Evolutionary conservation across 1,140 invertebrate species (phyloP), one percentile per base, ranked within the genome.

Genomic region (Brachionus plicatilis): DNA sequence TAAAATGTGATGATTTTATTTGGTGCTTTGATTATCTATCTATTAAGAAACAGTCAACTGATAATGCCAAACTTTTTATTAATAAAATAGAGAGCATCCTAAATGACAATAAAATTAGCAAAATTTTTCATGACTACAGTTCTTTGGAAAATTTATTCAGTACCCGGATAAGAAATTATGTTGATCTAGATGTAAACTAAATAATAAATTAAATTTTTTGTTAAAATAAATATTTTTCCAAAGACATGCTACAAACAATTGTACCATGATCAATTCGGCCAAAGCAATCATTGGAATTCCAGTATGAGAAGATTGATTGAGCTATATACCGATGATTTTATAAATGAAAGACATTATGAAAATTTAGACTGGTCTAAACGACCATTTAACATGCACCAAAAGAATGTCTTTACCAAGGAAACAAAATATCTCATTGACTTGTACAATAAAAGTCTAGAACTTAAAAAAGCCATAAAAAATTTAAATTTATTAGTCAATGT

Each of bases 351-450:
- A 27, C 45, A 24, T 3, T 76, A 50, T 50, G 45, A 76, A 27
- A 50, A 50, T 29, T 27, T 50, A 47, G 47, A 50, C 17, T 76
- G 72, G 72, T 50, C 43, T 11, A 17, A 33, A 17, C 17, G 72
- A 24, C 72, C 72, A 12, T 50, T 76, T 20, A 50, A 29, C 33
- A 20, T 50, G 33, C 72, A 76, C 6, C 72, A 76, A 50, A 76
- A 24, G 47, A 50, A 20, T 27, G 20, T 76, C 11, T 50, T 76
- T 27, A 76, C 9, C 72, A 76, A 76, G 50, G 72, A 76, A 17
- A 76, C 72, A 50, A 76, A 50, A 27, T 37, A 76, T 50, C 27
- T 76, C 7, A 76, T 50, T n/a, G 72, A 76, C 50, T 24, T 76
- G 4, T 76, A 76, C n/a, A 24, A 53, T 27, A 76, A 50, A 50